phyloP scores from a whole-genome alignment of 1,140 invertebrate genomes.

The Eulimnadia texana region DNA sequence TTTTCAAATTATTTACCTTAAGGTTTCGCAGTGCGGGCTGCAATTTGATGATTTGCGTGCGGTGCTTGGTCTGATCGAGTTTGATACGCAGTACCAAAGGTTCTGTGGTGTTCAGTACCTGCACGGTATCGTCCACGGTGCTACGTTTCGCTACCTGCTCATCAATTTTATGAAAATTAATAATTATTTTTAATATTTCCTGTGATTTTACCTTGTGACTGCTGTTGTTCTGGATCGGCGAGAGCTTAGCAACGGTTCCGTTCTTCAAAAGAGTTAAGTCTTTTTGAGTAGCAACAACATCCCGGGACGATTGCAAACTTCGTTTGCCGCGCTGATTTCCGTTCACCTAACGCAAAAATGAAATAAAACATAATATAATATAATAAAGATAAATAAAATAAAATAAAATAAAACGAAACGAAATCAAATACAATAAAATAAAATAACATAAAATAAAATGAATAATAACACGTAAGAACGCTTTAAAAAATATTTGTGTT shows the following conservation, averaged over 20 bases:
- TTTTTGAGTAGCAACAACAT: slow-evolving; percentile 11
- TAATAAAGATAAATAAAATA: too few species aligned
- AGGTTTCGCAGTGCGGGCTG: slow-evolving; percentile 40
- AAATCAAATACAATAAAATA: too few species aligned
- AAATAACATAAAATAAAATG: too few species aligned
- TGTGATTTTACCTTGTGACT: not conserved
- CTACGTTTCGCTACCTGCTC: slow-evolving; percentile 17
- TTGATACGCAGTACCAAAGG: slow-evolving; percentile 38
- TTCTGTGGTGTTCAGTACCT: slow-evolving; percentile 23
- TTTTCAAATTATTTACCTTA: slow-evolving; percentile 20
- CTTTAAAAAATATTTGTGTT: too few species aligned
- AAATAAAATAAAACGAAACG: too few species aligned
- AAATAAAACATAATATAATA: slow-evolving; percentile 10
- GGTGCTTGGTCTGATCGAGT: slow-evolving; percentile 43
- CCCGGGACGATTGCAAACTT: slow-evolving; percentile 18
- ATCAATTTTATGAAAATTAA: not conserved
- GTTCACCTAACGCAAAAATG: slow-evolving; percentile 23
- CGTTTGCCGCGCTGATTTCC: slow-evolving; percentile 23
- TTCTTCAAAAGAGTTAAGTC: not conserved
- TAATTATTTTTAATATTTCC: not conserved
- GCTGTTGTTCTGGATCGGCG: not conserved
- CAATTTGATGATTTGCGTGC: slow-evolving; percentile 43
- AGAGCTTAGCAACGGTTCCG: not conserved
- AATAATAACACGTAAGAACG: too few species aligned
- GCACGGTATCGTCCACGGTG: slow-evolving; percentile 16